Evolutionary conservation across 2,888 invertebrate species (phyloP).

Genomic region (Phania funesta): DNA sequence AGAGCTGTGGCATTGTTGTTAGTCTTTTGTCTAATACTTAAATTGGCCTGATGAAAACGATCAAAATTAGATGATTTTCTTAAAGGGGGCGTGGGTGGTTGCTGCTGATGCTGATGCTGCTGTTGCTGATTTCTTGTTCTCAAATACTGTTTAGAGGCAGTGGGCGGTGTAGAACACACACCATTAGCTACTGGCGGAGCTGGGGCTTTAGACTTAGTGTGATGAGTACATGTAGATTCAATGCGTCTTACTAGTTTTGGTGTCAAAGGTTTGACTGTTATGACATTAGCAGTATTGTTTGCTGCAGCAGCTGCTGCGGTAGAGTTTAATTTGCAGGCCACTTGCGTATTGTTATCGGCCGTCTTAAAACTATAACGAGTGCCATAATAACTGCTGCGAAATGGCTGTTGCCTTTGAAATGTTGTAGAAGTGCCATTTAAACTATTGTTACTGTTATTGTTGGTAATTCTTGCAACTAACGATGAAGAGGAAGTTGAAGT

Average conservation of each 20-base stretch:
- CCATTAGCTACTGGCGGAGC: slow-evolving; percentile 40
- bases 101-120: slow-evolving; percentile 57
- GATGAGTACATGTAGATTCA: slow-evolving; percentile 73
- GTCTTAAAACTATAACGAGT: slow-evolving; percentile 70
- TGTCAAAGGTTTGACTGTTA: slow-evolving; percentile 77
- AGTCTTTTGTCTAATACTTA: slow-evolving; percentile 71
- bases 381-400: slow-evolving; percentile 78
- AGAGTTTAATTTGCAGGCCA: slow-evolving; percentile 13
- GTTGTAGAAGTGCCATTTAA: slow-evolving; percentile 66
- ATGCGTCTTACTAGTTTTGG: slow-evolving; percentile 79
- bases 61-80: slow-evolving; percentile 69
- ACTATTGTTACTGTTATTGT: slow-evolving; percentile 59
- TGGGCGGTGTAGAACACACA: slow-evolving; percentile 57
- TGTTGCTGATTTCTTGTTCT: slow-evolving; percentile 68
- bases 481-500: slow-evolving; percentile 63
- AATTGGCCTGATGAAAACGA: slow-evolving; percentile 70
- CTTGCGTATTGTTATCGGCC: slow-evolving; percentile 22
- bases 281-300: slow-evolving; percentile 18
- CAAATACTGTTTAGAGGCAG: slow-evolving; percentile 71
- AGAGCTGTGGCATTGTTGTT: slow-evolving; percentile 15
- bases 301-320: not conserved
- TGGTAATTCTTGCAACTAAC: slow-evolving; percentile 38
- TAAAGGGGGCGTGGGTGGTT: slow-evolving; percentile 61
- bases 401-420: slow-evolving; percentile 77
- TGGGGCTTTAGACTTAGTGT: slow-evolving; percentile 52